A percentile compares a stretch with the other conserved stretches of the same genome.
Evolutionary conservation across 2,888 invertebrate species (phyloP).

Genomic region (Resseliella maxima): DNA sequence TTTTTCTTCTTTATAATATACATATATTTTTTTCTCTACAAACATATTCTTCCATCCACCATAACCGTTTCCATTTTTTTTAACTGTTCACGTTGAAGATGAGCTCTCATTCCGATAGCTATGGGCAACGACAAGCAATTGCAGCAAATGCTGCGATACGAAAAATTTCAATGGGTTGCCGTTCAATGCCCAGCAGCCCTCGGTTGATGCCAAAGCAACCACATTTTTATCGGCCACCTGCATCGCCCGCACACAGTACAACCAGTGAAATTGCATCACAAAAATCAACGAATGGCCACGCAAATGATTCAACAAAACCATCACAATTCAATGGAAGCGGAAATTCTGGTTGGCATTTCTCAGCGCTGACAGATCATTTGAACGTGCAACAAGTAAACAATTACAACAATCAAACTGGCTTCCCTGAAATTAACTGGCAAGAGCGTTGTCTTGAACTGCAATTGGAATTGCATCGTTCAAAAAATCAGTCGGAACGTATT

Average conservation of each 20-base stretch:
- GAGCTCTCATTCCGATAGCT: constrained; percentile 46
- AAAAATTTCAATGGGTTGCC: constrained; percentile 62
- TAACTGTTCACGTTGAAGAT: no score
- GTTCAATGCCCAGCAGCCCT: constrained; percentile 80
- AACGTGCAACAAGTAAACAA: constrained; percentile 67
- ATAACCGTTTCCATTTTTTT: neutral
- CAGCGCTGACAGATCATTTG: constrained; percentile 65
- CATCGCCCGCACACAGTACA: constrained; percentile 64
- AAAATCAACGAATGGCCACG: neutral
- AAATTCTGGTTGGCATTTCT: constrained; percentile 66
- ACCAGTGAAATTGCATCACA: neutral
- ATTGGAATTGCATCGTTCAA: constrained; percentile 84
- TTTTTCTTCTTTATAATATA: no score
- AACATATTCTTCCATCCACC: neutral
- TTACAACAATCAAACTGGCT: constrained; percentile 65
- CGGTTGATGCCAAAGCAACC: constrained; percentile 74
- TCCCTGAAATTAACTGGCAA: constrained; percentile 82
- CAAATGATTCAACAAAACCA: constrained; percentile 56
- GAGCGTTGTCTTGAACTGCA: constrained; percentile 88
- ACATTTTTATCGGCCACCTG: constrained; percentile 66
- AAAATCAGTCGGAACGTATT: constrained; percentile 87
- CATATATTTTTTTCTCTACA: no score
- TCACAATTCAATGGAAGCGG: constrained; percentile 62
- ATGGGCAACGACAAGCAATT: constrained; percentile 16
- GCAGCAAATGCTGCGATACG: constrained; percentile 29